phyloP scores from a whole-genome alignment of 2,888 invertebrate genomes.

The Calameuta pallipes region DNA sequence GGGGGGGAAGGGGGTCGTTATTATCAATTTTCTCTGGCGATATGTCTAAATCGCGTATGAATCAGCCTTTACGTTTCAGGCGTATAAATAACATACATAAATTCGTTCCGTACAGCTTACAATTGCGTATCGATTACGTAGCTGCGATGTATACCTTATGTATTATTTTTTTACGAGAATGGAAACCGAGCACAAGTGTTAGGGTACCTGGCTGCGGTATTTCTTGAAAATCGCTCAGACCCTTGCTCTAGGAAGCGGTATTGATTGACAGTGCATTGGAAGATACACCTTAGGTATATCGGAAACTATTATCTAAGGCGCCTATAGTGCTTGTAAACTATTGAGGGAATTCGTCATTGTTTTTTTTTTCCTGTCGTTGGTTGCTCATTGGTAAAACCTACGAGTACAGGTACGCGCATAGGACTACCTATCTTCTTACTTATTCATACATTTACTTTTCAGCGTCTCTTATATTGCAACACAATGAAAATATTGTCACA shows the following conservation, averaged over 20 bases:
- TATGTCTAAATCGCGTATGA: neutral
- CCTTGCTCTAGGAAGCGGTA: neutral
- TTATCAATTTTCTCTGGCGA: neutral
- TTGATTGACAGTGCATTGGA: neutral
- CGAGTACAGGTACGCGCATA: conserved; percentile 3
- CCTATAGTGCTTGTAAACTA: conserved; percentile 48
- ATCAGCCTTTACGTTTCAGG: neutral
- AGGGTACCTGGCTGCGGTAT: neutral
- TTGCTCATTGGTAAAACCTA: conserved; percentile 36
- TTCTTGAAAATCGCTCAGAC: neutral
- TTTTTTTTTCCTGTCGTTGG: conserved; percentile 30
- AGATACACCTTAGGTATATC: neutral
- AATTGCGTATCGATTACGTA: neutral
- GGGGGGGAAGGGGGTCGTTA: neutral
- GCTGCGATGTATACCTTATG: neutral
- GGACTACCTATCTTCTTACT: neutral
- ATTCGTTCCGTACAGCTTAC: neutral
- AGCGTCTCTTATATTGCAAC: neutral
- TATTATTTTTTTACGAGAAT: neutral
- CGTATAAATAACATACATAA: neutral
- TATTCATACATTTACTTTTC: neutral
- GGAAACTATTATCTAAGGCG: neutral
- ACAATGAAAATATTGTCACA: neutral
- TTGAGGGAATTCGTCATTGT: conserved; percentile 54
- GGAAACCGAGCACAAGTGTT: neutral